phyloP scores from a whole-genome alignment of 2,888 invertebrate genomes.

The Galerucella calmariensis region DNA sequence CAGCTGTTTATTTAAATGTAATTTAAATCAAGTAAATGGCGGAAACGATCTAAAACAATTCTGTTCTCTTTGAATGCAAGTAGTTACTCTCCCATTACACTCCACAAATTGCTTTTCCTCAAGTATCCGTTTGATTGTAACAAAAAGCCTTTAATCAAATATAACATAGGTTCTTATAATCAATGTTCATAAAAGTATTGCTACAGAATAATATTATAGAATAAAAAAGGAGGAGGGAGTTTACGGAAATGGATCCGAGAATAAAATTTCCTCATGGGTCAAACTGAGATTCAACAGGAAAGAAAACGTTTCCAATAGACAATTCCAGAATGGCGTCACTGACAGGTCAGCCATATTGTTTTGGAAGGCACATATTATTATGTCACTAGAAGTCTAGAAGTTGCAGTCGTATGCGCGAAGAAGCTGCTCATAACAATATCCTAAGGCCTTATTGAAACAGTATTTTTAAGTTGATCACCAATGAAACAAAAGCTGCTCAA shows the following conservation, averaged over 20 bases:
- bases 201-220: not conserved
- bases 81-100: no score
- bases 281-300: constrained; percentile 30
- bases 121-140: not conserved
- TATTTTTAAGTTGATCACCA: no score
- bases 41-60: not conserved
- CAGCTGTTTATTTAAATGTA: not conserved
- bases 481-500: no score
- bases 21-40: not conserved
- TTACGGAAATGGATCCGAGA: constrained; percentile 20
- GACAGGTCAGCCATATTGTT: no score
- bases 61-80: not conserved
- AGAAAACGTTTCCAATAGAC: not conserved
- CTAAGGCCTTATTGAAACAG: no score
- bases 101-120: not conserved
- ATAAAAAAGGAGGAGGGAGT: constrained; percentile 11
- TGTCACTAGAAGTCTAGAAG: no score
- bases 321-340: no score
- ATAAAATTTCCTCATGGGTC: constrained; percentile 30
- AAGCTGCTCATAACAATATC: no score
- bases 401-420: no score
- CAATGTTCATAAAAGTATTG: not conserved
- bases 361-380: no score
- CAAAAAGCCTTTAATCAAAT: not conserved
- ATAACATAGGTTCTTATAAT: not conserved